phyloP scores from a whole-genome alignment of 2,888 invertebrate genomes.

The Crematogaster levior region DNA sequence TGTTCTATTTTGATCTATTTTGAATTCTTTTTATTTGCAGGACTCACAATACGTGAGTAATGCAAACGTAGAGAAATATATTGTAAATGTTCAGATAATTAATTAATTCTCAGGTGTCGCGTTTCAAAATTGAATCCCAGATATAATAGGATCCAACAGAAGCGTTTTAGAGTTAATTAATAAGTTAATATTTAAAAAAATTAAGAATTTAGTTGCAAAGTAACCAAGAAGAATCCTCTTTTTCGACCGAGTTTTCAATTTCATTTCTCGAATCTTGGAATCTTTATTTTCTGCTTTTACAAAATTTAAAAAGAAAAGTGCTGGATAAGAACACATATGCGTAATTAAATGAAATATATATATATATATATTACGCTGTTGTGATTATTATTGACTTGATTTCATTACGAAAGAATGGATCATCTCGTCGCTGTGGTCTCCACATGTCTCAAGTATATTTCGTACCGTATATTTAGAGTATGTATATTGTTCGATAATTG shows the following conservation, averaged over 20 bases:
- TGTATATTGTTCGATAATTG: slow-evolving; percentile 77
- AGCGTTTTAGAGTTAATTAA: slow-evolving; percentile 7
- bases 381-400: slow-evolving; percentile 80
- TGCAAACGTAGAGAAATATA: background rate
- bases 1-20: slow-evolving; percentile 54
- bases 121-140: background rate
- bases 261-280: background rate
- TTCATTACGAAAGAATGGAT: slow-evolving; percentile 82
- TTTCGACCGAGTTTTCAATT: background rate
- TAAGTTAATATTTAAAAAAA: slow-evolving; percentile 4
- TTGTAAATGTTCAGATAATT: slow-evolving; percentile 26
- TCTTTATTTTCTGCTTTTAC: background rate
- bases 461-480: slow-evolving; percentile 61
- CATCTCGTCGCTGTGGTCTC: slow-evolving; percentile 82
- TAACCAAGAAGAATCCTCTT: background rate
- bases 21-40: slow-evolving; percentile 48
- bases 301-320: background rate
- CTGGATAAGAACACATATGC: background rate
- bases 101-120: background rate
- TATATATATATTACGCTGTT: slow-evolving; percentile 60
- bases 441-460: slow-evolving; percentile 75
- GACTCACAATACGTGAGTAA: background rate
- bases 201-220: background rate
- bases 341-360: slow-evolving; percentile 59
- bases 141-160: background rate